phyloP scores from a whole-genome alignment of 2,888 invertebrate species.

The Rotaria sp. region DNA sequence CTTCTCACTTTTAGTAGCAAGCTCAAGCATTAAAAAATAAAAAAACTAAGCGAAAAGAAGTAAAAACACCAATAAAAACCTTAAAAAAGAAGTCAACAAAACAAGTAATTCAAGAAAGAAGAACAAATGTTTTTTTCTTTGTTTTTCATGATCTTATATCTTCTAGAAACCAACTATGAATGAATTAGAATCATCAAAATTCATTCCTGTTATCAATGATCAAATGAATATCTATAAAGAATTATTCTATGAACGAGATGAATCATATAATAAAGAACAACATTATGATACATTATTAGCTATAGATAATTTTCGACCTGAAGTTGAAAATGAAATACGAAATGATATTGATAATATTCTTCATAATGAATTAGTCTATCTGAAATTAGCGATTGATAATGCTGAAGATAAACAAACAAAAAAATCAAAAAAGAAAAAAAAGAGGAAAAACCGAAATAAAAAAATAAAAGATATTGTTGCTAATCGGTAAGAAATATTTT shows the following conservation, averaged over 20 bases:
- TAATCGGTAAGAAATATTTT: background rate
- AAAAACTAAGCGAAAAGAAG: background rate
- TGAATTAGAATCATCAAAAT: background rate
- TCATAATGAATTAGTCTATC: slow-evolving; percentile 23
- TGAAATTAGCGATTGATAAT: background rate
- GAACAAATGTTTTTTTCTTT: background rate
- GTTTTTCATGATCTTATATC: background rate
- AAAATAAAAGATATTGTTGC: slow-evolving; percentile 1
- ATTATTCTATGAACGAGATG: slow-evolving; percentile 5
- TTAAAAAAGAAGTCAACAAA: background rate
- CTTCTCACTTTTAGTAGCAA: background rate
- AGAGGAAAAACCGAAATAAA: background rate
- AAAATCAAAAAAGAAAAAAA: slow-evolving; percentile 14
- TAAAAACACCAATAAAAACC: background rate
- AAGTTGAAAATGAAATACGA: background rate
- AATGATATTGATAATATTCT: slow-evolving; percentile 12
- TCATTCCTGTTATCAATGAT: background rate
- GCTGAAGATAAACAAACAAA: background rate
- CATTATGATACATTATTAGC: background rate
- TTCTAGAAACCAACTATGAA: background rate
- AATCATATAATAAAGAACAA: slow-evolving; percentile 21
- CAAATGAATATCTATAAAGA: background rate
- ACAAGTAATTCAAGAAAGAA: background rate
- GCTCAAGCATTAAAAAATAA: background rate
- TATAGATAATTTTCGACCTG: background rate